A percentile compares a stretch with the other conserved stretches of the same genome.
These are phyloP conservation scores for Drosophila nigricruria DNA, from an alignment of 2,888 invertebrate species.

Conservation along the genomic window DNA sequence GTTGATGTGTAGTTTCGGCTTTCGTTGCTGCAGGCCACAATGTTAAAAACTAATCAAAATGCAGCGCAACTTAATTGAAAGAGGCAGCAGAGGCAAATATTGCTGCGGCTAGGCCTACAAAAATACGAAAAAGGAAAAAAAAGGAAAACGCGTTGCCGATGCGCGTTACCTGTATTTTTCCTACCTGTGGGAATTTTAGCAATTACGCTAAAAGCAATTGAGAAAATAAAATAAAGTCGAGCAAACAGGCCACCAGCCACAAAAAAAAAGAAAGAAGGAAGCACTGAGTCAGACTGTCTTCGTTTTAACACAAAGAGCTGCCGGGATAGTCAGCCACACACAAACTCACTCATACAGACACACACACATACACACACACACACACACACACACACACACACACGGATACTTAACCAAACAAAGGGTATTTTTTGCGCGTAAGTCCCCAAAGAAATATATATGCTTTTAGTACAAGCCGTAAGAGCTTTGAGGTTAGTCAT, in stretches of 20 bases:
- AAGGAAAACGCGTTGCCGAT: conserved; percentile 26
- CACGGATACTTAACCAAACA: conserved; percentile 23
- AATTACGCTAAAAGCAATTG: conserved; percentile 83
- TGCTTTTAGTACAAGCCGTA: conserved; percentile 18
- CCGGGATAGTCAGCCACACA: conserved; percentile 22
- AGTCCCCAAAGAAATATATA: conserved; percentile 30
- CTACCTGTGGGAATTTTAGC: conserved; percentile 77
- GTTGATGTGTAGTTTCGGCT: conserved; percentile 6
- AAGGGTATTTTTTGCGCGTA: conserved; percentile 38
- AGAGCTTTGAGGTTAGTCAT: conserved; percentile 26
- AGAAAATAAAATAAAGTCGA: conserved; percentile 36
- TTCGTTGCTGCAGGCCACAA: conserved; percentile 34
- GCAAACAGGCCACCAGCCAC: conserved; percentile 14
- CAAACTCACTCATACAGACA: no score
- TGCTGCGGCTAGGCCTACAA: conserved; percentile 61
- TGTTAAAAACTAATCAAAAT: conserved; percentile 79
- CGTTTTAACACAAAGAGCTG: conserved; percentile 52
- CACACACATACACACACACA: conserved; percentile 10
- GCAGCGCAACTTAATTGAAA: conserved; percentile 71
- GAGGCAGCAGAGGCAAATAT: conserved; percentile 58
- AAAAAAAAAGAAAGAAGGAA: conserved; percentile 10
- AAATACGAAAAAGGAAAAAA: background rate
- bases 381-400: conserved; percentile 14
- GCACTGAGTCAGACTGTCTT: conserved; percentile 41
- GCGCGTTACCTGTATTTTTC: conserved; percentile 47